Percentiles rank a stretch among this genome's conserved stretches.
Evolutionary conservation across 2,888 invertebrate species (phyloP).

Genomic region (Ectobius pallidus): DNA sequence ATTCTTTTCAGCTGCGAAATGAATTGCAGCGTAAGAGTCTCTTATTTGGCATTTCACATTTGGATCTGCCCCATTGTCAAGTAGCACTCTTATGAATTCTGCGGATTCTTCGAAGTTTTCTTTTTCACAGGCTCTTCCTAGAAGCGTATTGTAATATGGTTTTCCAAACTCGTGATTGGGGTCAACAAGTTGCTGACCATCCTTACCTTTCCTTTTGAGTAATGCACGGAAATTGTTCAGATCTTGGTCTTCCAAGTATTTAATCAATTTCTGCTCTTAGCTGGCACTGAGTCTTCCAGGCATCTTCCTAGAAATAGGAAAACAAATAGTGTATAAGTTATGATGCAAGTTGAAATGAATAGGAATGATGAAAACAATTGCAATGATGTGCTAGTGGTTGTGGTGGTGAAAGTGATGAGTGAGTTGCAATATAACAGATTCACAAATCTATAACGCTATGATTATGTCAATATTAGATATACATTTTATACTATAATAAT

Average conservation of each 20-base stretch:
- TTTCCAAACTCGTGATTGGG: conserved; percentile 17
- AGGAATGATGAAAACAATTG: too few relatives aligned
- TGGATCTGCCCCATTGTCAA: conserved; percentile 18
- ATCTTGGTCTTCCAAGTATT: neutral
- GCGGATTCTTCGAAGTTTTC: neutral
- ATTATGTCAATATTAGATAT: too few relatives aligned
- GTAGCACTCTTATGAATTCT: conserved; percentile 12
- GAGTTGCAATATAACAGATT: too few relatives aligned
- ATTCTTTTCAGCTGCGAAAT: conserved; percentile 18
- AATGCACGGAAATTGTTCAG: neutral
- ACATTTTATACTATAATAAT: too few relatives aligned
- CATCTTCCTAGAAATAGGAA: too few relatives aligned
- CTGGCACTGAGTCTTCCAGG: too few relatives aligned
- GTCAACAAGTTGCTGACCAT: neutral
- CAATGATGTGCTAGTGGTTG: too few relatives aligned
- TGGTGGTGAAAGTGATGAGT: too few relatives aligned
- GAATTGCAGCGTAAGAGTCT: neutral
- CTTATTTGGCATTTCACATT: neutral
- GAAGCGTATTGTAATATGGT: conserved; percentile 21
- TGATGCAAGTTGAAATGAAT: too few relatives aligned
- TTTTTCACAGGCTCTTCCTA: conserved; percentile 13
- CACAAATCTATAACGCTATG: too few relatives aligned
- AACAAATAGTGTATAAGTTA: too few relatives aligned
- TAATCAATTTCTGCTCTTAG: neutral
- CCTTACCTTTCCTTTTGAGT: neutral